A percentile compares a stretch with the other conserved stretches of the same genome.
These are phyloP conservation scores for Eupithecia subumbrata DNA, from an alignment of 2,888 invertebrate genomes.

Conservation along the genomic window DNA sequence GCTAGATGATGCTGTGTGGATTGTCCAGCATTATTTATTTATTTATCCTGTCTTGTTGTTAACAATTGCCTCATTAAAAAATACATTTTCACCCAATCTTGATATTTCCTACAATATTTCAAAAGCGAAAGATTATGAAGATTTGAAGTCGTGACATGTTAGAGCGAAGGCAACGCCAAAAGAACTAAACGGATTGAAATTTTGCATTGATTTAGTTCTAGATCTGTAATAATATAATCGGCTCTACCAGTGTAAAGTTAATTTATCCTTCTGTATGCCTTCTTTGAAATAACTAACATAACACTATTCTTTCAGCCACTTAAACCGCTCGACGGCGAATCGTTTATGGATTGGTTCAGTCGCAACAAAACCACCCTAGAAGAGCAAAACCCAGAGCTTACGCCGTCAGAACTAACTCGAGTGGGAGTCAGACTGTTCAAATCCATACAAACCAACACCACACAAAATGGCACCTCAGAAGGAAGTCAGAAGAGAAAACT, in stretches of 20 bases:
- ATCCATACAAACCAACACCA: slow-evolving; percentile 58
- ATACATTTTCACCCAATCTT: too few species aligned
- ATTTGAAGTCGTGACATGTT: not conserved
- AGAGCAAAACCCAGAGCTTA: slow-evolving; percentile 81
- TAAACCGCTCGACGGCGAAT: slow-evolving; percentile 72
- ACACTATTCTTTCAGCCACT: slow-evolving; percentile 55
- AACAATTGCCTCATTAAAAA: too few species aligned
- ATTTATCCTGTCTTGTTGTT: too few species aligned
- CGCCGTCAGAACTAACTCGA: slow-evolving; percentile 82
- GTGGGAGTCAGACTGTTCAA: slow-evolving; percentile 82
- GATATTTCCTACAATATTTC: too few species aligned
- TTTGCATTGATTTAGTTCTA: not conserved
- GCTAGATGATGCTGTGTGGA: too few species aligned
- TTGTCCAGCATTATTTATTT: too few species aligned
- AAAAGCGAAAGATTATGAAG: too few species aligned
- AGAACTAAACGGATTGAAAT: not conserved
- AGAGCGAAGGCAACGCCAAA: not conserved
- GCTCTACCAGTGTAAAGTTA: not conserved
- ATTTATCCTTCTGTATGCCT: not conserved
- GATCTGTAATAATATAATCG: not conserved
- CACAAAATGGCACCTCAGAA: slow-evolving; percentile 43
- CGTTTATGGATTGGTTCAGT: slow-evolving; percentile 85
- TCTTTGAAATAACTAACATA: not conserved
- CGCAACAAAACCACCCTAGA: slow-evolving; percentile 83
- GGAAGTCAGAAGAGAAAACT: slow-evolving; percentile 69